Percentiles rank a stretch among this genome's conserved stretches.
Evolutionary conservation across 2,888 invertebrate genomes (phyloP).

Genomic region (Iphiclides podalirius): DNA sequence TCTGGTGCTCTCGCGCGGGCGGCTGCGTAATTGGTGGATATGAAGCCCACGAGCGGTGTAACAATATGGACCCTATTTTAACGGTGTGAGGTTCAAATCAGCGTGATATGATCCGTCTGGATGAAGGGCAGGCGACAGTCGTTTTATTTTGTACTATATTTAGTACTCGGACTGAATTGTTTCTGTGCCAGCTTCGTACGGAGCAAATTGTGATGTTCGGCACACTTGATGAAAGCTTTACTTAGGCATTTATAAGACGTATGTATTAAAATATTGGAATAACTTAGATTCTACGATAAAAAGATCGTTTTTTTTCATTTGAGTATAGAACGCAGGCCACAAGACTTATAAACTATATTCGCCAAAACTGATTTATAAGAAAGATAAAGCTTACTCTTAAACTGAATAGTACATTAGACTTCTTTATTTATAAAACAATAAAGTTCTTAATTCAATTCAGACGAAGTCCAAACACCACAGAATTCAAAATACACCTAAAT

Average conservation of each 20-base stretch:
- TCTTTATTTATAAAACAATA: too few species aligned
- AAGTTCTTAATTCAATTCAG: too few species aligned
- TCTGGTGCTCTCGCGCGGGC: slow-evolving; percentile 73
- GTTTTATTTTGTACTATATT: slow-evolving; percentile 80
- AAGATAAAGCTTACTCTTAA: too few species aligned
- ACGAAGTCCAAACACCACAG: too few species aligned
- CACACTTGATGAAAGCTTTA: slow-evolving; percentile 46
- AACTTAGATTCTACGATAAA: not conserved
- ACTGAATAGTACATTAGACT: too few species aligned
- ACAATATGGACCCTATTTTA: slow-evolving; percentile 22
- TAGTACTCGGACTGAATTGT: slow-evolving; percentile 75
- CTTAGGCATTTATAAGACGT: slow-evolving; percentile 25
- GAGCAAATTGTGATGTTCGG: slow-evolving; percentile 58
- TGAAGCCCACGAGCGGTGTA: slow-evolving; percentile 44
- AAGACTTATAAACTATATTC: too few species aligned
- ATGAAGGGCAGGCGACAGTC: slow-evolving; percentile 78
- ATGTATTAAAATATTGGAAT: not conserved
- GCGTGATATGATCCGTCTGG: slow-evolving; percentile 46
- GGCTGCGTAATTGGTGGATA: slow-evolving; percentile 68
- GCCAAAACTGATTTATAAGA: too few species aligned
- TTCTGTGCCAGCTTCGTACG: slow-evolving; percentile 70
- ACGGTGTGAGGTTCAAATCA: slow-evolving; percentile 48
- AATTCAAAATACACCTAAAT: too few species aligned
- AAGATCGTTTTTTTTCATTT: too few species aligned
- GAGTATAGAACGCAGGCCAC: too few species aligned